Percentiles rank a stretch among this genome's conserved stretches.
Evolutionary conservation across 2,113 vertebrate genomes (phyloP).

Genomic region (Ceyx margarethae): DNA sequence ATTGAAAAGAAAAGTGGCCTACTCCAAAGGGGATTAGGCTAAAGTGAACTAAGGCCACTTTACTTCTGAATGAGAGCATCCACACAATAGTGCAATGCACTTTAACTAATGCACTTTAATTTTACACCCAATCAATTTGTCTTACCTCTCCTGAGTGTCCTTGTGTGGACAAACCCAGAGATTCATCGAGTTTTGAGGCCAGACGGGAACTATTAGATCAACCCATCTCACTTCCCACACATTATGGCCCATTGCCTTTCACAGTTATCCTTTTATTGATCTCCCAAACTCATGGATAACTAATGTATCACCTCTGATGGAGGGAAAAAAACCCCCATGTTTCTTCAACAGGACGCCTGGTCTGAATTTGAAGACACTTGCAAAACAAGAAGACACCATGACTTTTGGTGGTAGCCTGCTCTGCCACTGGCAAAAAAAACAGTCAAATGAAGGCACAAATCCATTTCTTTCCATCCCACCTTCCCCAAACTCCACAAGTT

Average conservation of each 20-base stretch:
- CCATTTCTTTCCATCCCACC: not conserved
- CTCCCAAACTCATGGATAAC: slow-evolving; percentile 19
- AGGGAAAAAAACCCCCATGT: no score
- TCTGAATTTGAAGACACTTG: not conserved
- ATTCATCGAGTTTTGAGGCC: slow-evolving; percentile 34
- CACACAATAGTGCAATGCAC: slow-evolving; percentile 66
- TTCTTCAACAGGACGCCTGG: rapidly evolving
- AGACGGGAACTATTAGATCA: slow-evolving; percentile 23
- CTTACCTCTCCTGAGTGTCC: slow-evolving; percentile 66
- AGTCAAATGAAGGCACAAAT: not conserved
- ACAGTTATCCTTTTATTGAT: not conserved
- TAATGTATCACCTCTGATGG: rapidly evolving
- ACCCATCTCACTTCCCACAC: not conserved
- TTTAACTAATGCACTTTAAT: slow-evolving; percentile 72
- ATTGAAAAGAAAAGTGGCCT: slow-evolving; percentile 66
- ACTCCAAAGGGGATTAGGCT: slow-evolving; percentile 71
- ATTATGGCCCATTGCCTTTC: not conserved
- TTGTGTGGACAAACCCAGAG: slow-evolving; percentile 45
- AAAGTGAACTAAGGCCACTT: slow-evolving; percentile 72
- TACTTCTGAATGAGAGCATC: slow-evolving; percentile 71
- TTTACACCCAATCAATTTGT: slow-evolving; percentile 71
- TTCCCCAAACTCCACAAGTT: not conserved
- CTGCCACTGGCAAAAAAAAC: rapidly evolving
- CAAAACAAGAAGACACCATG: not conserved
- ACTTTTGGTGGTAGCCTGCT: not conserved